Conservation (phyloP, 2,113 vertebrate species). For the Neodontobutis hainanensis region DNA sequence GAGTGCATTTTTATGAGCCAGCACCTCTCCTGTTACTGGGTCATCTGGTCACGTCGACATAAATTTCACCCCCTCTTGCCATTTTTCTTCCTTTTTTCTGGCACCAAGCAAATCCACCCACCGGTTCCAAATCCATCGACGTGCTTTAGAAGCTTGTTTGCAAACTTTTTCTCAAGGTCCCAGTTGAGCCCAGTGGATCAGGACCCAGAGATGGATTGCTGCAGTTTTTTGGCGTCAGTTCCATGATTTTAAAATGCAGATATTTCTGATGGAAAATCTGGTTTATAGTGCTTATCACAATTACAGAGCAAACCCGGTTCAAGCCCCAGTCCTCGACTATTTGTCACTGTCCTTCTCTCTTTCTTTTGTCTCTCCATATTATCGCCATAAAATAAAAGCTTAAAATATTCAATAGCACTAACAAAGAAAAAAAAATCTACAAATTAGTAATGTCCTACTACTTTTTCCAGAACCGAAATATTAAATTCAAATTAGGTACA, state of each 20-base stretch:
- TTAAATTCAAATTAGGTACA: too few relatives aligned
- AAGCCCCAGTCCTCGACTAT: too few relatives aligned
- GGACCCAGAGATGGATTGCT: not conserved
- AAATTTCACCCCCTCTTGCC: slow-evolving; percentile 52
- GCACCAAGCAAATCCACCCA: slow-evolving; percentile 34
- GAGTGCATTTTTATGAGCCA: slow-evolving; percentile 75
- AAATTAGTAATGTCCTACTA: too few relatives aligned
- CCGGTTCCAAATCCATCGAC: slow-evolving; percentile 23
- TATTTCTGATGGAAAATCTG: not conserved
- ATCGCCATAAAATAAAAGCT: too few relatives aligned
- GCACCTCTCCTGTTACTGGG: slow-evolving; percentile 73
- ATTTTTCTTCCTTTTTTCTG: slow-evolving; percentile 29
- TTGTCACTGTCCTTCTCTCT: too few relatives aligned
- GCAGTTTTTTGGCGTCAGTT: not conserved
- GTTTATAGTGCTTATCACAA: too few relatives aligned
- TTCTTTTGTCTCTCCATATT: too few relatives aligned
- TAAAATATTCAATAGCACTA: too few relatives aligned
- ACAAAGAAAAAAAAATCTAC: too few relatives aligned
- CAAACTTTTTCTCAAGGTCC: slow-evolving; percentile 50
- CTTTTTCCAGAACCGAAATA: too few relatives aligned
- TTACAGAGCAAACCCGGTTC: too few relatives aligned
- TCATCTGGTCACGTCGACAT: slow-evolving; percentile 64
- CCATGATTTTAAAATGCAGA: not conserved
- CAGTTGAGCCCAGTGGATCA: too few relatives aligned
- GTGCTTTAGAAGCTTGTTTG: slow-evolving; percentile 44